Percentiles rank a stretch among this genome's conserved stretches.
These are phyloP conservation scores for Enteromius fasciolatus DNA, from an alignment of 2,797 vertebrate species.

Conservation along the genomic window DNA sequence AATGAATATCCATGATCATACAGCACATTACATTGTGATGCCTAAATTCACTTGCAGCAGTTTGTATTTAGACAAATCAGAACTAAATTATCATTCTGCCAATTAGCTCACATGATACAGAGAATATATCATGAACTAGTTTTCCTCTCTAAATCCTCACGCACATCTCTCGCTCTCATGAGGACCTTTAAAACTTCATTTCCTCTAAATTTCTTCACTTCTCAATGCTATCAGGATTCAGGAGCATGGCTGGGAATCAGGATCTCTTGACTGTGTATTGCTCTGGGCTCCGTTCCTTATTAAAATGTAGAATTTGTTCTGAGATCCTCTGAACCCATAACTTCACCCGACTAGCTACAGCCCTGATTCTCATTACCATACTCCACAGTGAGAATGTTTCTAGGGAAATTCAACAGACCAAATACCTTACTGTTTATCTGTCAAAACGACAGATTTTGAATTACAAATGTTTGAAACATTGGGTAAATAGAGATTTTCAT, in stretches of 20 bases:
- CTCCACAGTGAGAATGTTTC: neutral
- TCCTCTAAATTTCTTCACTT: neutral
- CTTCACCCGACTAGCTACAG: neutral
- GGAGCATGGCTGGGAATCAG: neutral
- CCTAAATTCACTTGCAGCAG: neutral
- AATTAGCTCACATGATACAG: neutral
- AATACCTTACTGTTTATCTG: neutral
- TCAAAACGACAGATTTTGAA: neutral
- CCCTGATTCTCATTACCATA: neutral
- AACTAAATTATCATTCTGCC: neutral
- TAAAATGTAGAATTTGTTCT: slow-evolving; percentile 2
- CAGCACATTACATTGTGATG: neutral
- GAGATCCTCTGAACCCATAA: slow-evolving; percentile 8
- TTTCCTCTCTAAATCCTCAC: neutral
- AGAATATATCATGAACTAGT: neutral
- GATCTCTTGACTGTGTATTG: neutral
- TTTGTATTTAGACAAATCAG: neutral
- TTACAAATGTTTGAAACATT: neutral
- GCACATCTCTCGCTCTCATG: neutral
- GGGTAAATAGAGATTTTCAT: neutral
- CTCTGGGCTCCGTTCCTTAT: neutral
- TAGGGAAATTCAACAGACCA: neutral
- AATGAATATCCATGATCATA: neutral
- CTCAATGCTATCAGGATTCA: neutral
- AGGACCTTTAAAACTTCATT: neutral